Base-by-base conservation (phyloP, 2,797 vertebrate genomes). In the Florisuga fusca region DNA sequence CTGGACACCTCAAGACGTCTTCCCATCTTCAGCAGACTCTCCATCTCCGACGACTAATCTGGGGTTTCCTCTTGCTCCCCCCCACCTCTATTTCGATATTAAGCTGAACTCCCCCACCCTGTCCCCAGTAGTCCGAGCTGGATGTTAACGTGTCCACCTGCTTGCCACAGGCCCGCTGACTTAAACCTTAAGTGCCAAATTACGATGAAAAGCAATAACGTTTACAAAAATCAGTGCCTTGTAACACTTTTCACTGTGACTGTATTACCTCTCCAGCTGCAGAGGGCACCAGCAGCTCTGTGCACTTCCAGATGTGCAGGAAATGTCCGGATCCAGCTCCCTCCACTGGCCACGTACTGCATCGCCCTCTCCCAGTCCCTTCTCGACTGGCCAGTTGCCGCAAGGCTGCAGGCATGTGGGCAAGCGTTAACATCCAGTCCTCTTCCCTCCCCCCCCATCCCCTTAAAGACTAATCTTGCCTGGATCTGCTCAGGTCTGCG, bases 1-100 rank as follows among this genome's bases (percentile, higher is more conserved):
- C 98, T 99, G 96, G 99, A 99, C 98, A 99, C 98, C 98, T 99
- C 98, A 97, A 99, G 99, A 97, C 99, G 99, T 97, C 99, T 99
- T 93, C 99, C 99, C 97, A 99, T 99, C 98, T 99, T 99, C 98
- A 99, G 99, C 98, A 99, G 99, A 98, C 99, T 99, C 90, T 99
- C 99, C 97, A 99, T 99, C 98, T 99, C 99, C 12, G 99, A 99
- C 27, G 99, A 99, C 97, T 99, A 99, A 98, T 96, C 89, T 95
- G 96, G 97, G 95, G 95, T 90, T 38, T 91, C 58, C 71, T 96
- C 36, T 51, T 81, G 93, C 75, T 59, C 92, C 91, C 85, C 80
- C 57, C 84, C 71, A 62, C 90, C 54, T 86, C 89, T 92, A 92
- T 97, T 94, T 97, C 22, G 63, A 98, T 96, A 86, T 98, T 98